These are phyloP conservation scores for Cerastis rubricosa DNA, from an alignment of 2,888 invertebrate species.

Conservation along the genomic window DNA sequence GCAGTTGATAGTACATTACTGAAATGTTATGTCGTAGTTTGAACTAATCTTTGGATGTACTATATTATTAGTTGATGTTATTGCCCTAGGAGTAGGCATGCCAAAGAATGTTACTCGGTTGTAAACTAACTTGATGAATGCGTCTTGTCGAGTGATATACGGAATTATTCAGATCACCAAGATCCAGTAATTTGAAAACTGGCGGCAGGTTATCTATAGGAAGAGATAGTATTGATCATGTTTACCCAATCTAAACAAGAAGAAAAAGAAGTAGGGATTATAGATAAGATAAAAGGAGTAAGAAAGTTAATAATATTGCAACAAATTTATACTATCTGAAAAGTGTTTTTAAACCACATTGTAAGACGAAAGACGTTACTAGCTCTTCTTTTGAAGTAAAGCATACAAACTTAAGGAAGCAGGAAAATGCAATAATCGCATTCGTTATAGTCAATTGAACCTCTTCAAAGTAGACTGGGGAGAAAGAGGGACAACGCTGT, in stretches of 20 bases:
- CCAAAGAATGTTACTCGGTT: neutral
- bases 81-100: neutral
- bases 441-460: slow-evolving; percentile 24
- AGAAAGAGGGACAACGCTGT: neutral
- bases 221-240: neutral
- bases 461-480: neutral
- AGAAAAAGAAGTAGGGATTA: too few relatives aligned
- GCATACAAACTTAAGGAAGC: neutral
- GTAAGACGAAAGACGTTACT: neutral
- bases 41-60: slow-evolving; percentile 35
- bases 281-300: neutral
- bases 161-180: neutral
- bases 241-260: too few relatives aligned
- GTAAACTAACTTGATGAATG: slow-evolving; percentile 15
- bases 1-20: slow-evolving; percentile 18
- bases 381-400: slow-evolving; percentile 2
- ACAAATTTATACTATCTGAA: neutral
- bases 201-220: neutral
- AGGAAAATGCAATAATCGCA: slow-evolving; percentile 18
- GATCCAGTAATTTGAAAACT: neutral
- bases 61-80: slow-evolving; percentile 25
- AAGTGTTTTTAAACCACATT: neutral
- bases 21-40: slow-evolving; percentile 31
- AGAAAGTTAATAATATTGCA: neutral
- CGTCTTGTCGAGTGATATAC: neutral